Evolutionary conservation across 2,888 invertebrate genomes (phyloP), one percentile per base, ranked within the genome.

Genomic region (Lucinisca nassula): DNA sequence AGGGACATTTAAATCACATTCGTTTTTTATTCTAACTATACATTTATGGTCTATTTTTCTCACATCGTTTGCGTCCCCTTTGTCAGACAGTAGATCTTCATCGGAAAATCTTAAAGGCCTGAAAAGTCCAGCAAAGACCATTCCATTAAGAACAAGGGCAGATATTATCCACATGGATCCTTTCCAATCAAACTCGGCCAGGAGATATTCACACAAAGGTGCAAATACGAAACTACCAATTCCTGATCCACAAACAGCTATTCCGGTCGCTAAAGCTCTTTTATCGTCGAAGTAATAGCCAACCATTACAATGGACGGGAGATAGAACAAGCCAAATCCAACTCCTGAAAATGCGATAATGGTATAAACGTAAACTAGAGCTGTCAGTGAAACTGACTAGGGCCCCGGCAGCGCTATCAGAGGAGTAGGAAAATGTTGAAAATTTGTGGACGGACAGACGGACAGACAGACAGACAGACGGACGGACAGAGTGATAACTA

Each of bases 221-320:
- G 98, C 98, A 95, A 99, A 97, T 0, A 98, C 96, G 95, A 99
- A 98, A 10, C 98, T 98, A 12, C 99, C 99, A 21, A 99, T 98
- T 10, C 99, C 99, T 0, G 99, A 99, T 32, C 99, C 99, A 95
- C 99, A 99, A 12, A 99, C 98, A 0, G 99, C 98, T 76, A 99
- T 97, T 1, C 99, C 99, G 0, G 99, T 99, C 0, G 99, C 99
- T 79, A 99, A 96, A 0, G 99, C 99, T 84, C 99, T 97, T 97
- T 98, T 98, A 96, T 98, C 98, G 96, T 99, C 99, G 96, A 99
- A 99, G 97, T 99, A 99, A 97, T 99, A 99, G 27, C 99, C 99
- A 38, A 99, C 98, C 67, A 98, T 98, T 92, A 99, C 98, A 61
- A 99, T 99, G 2, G 99, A 98, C 0, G 99, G 99, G 92, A 99